Percentiles rank a stretch among this genome's conserved stretches.
These are phyloP conservation scores for Poecile montanus DNA, from an alignment of 2,797 vertebrate genomes.

Conservation along the genomic window DNA sequence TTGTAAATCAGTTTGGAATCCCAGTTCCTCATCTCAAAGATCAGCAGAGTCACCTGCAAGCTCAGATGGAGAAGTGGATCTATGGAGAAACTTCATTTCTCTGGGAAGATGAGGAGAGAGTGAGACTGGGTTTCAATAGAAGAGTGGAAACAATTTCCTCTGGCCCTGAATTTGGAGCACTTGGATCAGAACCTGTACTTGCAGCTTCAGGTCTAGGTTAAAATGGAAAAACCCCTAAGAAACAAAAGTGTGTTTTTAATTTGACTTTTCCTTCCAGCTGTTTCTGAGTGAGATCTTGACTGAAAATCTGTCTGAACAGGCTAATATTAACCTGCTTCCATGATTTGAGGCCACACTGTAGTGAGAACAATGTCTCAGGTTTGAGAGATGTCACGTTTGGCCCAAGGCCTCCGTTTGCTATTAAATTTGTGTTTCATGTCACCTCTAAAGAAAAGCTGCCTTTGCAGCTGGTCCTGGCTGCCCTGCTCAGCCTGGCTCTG, in stretches of 20 bases:
- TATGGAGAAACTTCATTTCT: neutral
- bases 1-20: constrained; percentile 65
- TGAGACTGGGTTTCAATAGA: neutral
- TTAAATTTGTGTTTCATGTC: neutral
- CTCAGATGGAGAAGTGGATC: neutral
- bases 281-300: neutral
- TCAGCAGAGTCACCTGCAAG: constrained; percentile 14
- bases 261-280: neutral
- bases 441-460: neutral
- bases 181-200: neutral
- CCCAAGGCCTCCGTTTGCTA: neutral
- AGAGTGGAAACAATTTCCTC: neutral
- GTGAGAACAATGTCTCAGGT: constrained; percentile 21
- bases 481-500: neutral
- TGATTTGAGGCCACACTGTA: neutral
- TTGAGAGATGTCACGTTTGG: neutral
- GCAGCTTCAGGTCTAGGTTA: neutral
- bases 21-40: constrained; percentile 10
- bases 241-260: constrained; percentile 6
- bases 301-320: constrained; percentile 4
- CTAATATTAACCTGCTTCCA: neutral
- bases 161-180: neutral
- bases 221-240: neutral
- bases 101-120: neutral
- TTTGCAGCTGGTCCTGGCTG: neutral